Conservation (phyloP, 1,140 invertebrate genomes). For the Penaeus japonicus region DNA sequence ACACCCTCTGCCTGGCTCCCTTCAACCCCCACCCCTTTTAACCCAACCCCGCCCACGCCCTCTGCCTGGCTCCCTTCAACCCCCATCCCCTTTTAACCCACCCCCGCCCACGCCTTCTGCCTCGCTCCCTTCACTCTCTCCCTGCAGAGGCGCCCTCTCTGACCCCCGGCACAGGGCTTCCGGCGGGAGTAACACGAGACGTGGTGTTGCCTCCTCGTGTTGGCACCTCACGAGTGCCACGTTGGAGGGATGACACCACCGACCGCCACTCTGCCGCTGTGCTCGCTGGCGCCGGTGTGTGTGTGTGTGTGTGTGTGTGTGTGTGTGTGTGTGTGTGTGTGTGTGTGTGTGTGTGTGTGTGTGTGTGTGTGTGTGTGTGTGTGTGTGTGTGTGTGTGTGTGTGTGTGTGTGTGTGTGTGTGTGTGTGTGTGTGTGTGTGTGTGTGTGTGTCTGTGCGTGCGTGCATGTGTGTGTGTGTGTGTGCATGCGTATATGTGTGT, state of each 20-base stretch:
- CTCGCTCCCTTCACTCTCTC: not conserved
- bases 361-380: too few relatives aligned
- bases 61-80: not conserved
- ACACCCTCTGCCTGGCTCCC: not conserved
- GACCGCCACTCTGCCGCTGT: too few relatives aligned
- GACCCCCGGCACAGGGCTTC: constrained; percentile 1
- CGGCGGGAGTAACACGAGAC: constrained; percentile 21
- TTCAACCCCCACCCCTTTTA: not conserved
- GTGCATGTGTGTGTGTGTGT: too few relatives aligned
- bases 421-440: too few relatives aligned
- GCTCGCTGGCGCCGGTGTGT: too few relatives aligned
- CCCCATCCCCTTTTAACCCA: not conserved
- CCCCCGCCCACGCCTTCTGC: not conserved
- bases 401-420: too few relatives aligned
- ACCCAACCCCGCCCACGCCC: not conserved
- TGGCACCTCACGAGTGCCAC: constrained; percentile 18
- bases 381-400: too few relatives aligned
- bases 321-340: too few relatives aligned
- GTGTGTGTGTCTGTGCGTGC: too few relatives aligned
- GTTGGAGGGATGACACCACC: not conserved
- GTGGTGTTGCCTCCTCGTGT: constrained; percentile 9
- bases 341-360: too few relatives aligned
- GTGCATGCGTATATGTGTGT: too few relatives aligned
- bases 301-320: too few relatives aligned
- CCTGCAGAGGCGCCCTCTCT: not conserved